Evolutionary conservation across 2,113 vertebrate genomes (phyloP).

Genomic region (Cavia aperea): DNA sequence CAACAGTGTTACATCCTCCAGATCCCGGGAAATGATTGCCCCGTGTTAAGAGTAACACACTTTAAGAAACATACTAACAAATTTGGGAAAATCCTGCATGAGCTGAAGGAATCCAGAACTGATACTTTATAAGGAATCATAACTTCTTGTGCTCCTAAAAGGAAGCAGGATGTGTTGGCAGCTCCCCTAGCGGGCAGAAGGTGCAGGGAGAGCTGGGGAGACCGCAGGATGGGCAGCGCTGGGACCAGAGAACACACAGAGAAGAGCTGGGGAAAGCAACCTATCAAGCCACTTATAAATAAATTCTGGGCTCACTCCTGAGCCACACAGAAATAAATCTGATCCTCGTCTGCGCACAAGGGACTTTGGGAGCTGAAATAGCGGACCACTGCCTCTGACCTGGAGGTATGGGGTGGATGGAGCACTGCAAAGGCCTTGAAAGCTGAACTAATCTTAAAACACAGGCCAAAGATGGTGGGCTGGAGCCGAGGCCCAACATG

Average conservation of each 20-base stretch:
- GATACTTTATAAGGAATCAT: not conserved
- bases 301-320: not conserved
- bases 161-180: not conserved
- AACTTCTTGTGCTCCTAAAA: not conserved
- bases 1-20: not conserved
- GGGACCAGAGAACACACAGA: not conserved
- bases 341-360: not conserved
- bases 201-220: not conserved
- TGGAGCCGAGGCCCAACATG: not conserved
- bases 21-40: not conserved
- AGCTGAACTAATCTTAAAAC: not conserved
- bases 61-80: not conserved
- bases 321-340: not conserved
- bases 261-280: not conserved
- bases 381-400: no score
- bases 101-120: not conserved
- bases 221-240: not conserved
- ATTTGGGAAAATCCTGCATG: not conserved
- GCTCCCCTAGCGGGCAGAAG: not conserved
- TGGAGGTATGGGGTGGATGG: not conserved
- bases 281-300: not conserved
- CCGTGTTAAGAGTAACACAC: not conserved
- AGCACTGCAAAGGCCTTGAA: not conserved
- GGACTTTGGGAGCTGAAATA: not conserved
- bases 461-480: not conserved